phyloP scores from a whole-genome alignment of 2,888 invertebrate genomes.

The Drosophila kambysellisi region DNA sequence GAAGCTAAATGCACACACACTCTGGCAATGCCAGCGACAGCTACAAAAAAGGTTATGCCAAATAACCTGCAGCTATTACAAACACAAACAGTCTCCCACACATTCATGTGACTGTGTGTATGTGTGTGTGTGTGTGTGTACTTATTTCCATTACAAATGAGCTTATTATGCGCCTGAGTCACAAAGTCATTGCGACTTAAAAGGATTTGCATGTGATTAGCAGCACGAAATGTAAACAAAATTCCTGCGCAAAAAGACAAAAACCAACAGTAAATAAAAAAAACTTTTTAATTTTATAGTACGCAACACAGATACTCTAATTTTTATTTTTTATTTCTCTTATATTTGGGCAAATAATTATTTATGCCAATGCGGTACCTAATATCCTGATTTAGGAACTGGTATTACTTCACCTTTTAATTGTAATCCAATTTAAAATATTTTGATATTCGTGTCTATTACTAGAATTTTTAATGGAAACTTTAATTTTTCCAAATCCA shows the following conservation, averaged over 20 bases:
- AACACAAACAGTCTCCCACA: slow-evolving; percentile 54
- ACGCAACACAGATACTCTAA: slow-evolving; percentile 24
- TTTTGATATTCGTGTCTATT: not conserved
- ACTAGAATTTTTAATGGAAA: not conserved
- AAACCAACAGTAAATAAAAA: slow-evolving; percentile 40
- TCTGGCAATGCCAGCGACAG: slow-evolving; percentile 55
- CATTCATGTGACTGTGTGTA: slow-evolving; percentile 18
- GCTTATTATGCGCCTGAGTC: slow-evolving; percentile 80
- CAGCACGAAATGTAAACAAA: slow-evolving; percentile 77
- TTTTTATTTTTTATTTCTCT: not conserved
- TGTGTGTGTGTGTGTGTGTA: slow-evolving; percentile 36
- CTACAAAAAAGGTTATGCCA: slow-evolving; percentile 69
- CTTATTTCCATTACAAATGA: slow-evolving; percentile 77
- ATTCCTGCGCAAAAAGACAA: slow-evolving; percentile 67
- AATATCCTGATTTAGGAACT: not conserved
- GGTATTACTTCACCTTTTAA: not conserved
- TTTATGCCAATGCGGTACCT: not conserved
- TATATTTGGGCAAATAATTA: not conserved
- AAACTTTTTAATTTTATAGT: not conserved
- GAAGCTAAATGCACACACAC: slow-evolving; percentile 34
- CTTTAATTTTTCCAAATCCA: not conserved
- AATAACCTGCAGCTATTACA: slow-evolving; percentile 77
- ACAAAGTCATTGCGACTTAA: slow-evolving; percentile 81
- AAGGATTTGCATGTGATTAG: slow-evolving; percentile 81
- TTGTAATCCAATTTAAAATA: not conserved